These are phyloP conservation scores for Pterocles orientalis DNA, from an alignment of 2,113 vertebrate genomes.

Conservation along the genomic window DNA sequence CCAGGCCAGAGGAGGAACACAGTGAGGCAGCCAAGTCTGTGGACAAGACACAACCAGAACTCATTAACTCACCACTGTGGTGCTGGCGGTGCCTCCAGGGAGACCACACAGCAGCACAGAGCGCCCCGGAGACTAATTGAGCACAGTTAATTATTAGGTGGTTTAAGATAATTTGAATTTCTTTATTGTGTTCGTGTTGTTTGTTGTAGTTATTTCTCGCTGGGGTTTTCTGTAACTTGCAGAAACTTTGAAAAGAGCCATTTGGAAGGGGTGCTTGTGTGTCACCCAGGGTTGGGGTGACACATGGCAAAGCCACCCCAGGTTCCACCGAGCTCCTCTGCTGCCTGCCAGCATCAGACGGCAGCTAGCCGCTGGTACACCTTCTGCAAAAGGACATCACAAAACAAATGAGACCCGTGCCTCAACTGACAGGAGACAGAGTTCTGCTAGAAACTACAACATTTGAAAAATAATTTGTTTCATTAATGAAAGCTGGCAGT, in stretches of 20 bases:
- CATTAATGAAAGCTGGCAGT: neutral
- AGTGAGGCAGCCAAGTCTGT: neutral
- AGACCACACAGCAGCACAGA: conserved; percentile 54
- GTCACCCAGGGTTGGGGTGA: neutral
- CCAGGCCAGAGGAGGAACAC: neutral
- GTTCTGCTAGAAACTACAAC: neutral
- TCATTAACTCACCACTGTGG: neutral
- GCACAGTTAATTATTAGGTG: neutral
- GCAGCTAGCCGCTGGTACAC: neutral
- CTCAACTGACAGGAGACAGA: neutral
- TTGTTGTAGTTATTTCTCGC: conserved; percentile 4
- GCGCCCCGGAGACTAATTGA: conserved; percentile 11
- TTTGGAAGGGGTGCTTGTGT: neutral
- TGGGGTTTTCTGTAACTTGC: neutral
- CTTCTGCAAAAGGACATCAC: neutral
- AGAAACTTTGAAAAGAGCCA: neutral
- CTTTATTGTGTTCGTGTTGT: neutral
- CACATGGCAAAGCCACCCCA: neutral
- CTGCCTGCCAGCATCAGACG: neutral
- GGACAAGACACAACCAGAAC: conserved; percentile 38
- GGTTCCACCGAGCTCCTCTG: neutral
- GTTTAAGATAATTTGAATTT: conserved; percentile 27
- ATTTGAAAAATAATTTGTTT: neutral
- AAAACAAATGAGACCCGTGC: neutral
- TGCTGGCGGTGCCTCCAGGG: conserved; percentile 17